These are phyloP conservation scores for Zosterops borbonicus DNA, from an alignment of 2,113 vertebrate species.

Conservation along the genomic window DNA sequence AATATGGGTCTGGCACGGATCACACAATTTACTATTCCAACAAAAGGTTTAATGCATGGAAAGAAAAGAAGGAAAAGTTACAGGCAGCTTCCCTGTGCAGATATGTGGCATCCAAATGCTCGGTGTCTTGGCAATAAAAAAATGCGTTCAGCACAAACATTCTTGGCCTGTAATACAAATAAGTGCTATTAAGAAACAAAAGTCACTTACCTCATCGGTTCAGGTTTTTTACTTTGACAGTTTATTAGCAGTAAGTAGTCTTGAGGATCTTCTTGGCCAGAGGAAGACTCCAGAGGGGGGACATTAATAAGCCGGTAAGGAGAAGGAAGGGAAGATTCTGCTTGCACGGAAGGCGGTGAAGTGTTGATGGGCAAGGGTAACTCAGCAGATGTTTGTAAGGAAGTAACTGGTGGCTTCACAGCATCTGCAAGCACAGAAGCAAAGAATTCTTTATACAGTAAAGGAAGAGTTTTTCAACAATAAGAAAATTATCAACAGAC, in stretches of 20 bases:
- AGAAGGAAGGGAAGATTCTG: slow-evolving; percentile 82
- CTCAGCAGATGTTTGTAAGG: slow-evolving; percentile 80
- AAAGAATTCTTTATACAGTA: not conserved
- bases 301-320: slow-evolving; percentile 92
- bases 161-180: not conserved
- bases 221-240: slow-evolving; percentile 99
- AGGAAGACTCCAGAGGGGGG: slow-evolving; percentile 84
- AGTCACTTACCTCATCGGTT: slow-evolving; percentile 83
- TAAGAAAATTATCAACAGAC: not conserved
- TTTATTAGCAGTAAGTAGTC: slow-evolving; percentile 96
- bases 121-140: rapidly evolving
- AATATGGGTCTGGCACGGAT: not conserved
- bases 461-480: not conserved
- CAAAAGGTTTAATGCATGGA: not conserved
- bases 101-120: not conserved
- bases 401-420: slow-evolving; percentile 82
- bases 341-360: slow-evolving; percentile 66
- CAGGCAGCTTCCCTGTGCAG: not conserved
- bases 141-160: not conserved
- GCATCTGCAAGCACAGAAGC: slow-evolving; percentile 70
- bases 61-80: not conserved
- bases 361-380: slow-evolving; percentile 78
- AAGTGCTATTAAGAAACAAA: not conserved
- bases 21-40: not conserved
- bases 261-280: slow-evolving; percentile 92